Conservation (phyloP, 2,888 invertebrate species). For the Euclidia mi region DNA sequence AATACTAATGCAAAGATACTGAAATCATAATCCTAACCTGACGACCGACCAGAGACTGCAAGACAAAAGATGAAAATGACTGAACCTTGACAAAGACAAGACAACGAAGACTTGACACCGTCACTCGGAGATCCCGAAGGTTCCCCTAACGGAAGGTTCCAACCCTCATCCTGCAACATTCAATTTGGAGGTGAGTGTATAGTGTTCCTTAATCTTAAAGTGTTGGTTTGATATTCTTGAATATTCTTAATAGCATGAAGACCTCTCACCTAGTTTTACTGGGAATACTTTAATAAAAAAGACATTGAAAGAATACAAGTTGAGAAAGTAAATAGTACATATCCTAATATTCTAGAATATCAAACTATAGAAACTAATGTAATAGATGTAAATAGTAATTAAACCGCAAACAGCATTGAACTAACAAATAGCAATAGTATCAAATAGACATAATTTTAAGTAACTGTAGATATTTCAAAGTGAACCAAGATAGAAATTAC, state of each 20-base stretch:
- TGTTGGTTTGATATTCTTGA: constrained; percentile 39
- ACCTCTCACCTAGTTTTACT: no score
- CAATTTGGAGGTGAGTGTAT: constrained; percentile 81
- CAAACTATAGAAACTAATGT: constrained; percentile 25
- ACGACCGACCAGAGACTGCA: constrained; percentile 14
- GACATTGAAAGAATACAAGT: no score
- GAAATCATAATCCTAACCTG: constrained; percentile 1
- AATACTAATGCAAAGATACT: no score
- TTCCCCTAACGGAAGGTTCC: constrained; percentile 70
- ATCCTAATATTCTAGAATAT: constrained; percentile 36
- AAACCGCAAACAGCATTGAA: constrained; percentile 20
- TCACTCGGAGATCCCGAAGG: constrained; percentile 71
- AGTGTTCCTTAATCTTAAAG: constrained; percentile 49
- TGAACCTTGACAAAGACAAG: constrained; percentile 46
- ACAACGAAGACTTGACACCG: constrained; percentile 59
- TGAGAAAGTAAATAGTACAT: no score
- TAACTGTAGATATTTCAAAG: constrained; percentile 52
- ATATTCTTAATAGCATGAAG: constrained; percentile 20
- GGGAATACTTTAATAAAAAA: no score
- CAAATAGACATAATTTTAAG: constrained; percentile 14
- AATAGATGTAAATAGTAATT: constrained; percentile 48
- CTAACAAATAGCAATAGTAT: constrained; percentile 18
- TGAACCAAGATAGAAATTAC: constrained; percentile 49
- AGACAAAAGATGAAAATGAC: constrained; percentile 35
- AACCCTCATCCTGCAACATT: constrained; percentile 77